Conservation (phyloP, 2,888 invertebrate genomes). For the Eurytoma californica region DNA sequence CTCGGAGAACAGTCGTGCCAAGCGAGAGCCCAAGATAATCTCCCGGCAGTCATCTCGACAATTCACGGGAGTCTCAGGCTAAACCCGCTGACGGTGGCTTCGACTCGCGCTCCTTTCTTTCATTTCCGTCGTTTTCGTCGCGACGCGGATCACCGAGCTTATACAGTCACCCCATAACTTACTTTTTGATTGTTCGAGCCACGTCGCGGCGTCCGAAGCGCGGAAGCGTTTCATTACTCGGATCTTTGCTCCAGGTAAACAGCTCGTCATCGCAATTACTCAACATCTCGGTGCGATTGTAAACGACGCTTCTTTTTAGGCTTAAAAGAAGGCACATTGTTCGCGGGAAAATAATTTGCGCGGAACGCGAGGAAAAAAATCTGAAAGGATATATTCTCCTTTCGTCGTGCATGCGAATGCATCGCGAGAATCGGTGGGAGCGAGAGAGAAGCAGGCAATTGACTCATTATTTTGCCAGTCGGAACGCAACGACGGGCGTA, state of each 20-base stretch:
- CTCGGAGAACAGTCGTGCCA: neutral
- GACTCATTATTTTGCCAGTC: conserved; percentile 35
- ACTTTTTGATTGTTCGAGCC: no score
- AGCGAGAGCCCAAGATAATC: conserved; percentile 43
- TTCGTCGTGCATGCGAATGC: no score
- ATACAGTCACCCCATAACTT: no score
- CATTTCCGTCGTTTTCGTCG: conserved; percentile 22
- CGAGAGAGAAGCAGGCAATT: conserved; percentile 18
- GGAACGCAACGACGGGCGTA: conserved; percentile 15
- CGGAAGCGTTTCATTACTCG: neutral
- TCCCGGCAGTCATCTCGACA: conserved; percentile 28
- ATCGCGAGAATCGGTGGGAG: conserved; percentile 2
- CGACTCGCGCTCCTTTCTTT: conserved; percentile 13
- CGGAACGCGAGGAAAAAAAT: conserved; percentile 1
- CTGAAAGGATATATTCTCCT: no score
- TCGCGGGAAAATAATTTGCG: neutral
- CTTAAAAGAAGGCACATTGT: no score
- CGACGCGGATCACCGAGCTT: neutral
- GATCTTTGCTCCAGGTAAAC: neutral
- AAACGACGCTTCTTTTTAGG: no score
- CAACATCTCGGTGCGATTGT: no score
- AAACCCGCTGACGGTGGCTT: neutral
- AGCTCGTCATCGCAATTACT: no score
- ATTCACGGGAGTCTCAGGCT: no score
- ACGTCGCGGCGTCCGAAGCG: neutral